phyloP scores from a whole-genome alignment of 1,140 invertebrate genomes.

The Sarcophaga bullata region DNA sequence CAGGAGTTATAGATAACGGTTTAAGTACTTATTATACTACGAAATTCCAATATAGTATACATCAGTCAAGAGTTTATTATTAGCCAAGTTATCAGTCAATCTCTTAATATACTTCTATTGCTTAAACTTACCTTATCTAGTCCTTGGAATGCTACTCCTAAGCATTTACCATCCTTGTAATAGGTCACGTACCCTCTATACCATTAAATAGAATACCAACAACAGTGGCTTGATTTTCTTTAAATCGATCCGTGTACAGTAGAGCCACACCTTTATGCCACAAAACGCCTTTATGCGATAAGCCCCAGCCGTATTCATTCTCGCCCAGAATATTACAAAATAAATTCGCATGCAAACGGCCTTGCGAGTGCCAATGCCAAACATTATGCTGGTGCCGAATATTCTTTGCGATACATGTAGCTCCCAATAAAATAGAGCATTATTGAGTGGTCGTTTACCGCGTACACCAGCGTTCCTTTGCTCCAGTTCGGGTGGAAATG shows the following conservation, averaged over 20 bases:
- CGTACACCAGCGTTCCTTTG: conserved; percentile 77
- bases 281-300: conserved; percentile 78
- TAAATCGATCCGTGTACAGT: conserved; percentile 75
- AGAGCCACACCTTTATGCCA: conserved; percentile 75
- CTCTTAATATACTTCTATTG: not conserved
- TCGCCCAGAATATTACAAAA: conserved; percentile 79
- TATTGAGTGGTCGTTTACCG: conserved; percentile 73
- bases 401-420: conserved; percentile 73
- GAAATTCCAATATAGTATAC: too few species aligned
- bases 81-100: too few species aligned
- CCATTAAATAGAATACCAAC: conserved; percentile 78
- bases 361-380: conserved; percentile 75
- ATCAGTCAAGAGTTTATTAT: too few species aligned
- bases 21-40: too few species aligned
- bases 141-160: conserved; percentile 71
- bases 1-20: too few species aligned
- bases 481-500: conserved; percentile 82
- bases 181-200: conserved; percentile 74
- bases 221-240: conserved; percentile 75
- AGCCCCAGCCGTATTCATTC: conserved; percentile 77
- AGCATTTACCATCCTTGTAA: conserved; percentile 76
- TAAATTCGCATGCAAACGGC: conserved; percentile 73
- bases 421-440: conserved; percentile 77
- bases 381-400: conserved; percentile 83
- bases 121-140: conserved; percentile 67